Percentiles rank a stretch among this genome's conserved stretches.
phyloP scores from a whole-genome alignment of 1,140 invertebrate species.

The Drosophila ercepeae region DNA sequence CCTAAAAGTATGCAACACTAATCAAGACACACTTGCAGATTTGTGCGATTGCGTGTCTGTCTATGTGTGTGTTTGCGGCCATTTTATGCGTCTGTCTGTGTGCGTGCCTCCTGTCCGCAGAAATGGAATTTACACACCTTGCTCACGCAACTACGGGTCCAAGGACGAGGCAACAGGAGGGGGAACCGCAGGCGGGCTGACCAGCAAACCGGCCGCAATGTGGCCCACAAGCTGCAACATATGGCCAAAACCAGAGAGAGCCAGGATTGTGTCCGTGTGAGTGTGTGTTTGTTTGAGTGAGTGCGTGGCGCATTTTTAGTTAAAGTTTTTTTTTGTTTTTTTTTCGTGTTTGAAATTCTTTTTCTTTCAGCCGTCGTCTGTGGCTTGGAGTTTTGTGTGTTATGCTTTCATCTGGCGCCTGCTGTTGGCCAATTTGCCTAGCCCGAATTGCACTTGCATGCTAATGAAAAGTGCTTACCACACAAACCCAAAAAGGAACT shows the following conservation, averaged over 20 bases:
- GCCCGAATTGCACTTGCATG: conserved; percentile 48
- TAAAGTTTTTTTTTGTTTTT: conserved; percentile 13
- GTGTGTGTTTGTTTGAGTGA: conserved; percentile 8
- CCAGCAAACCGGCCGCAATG: conserved; percentile 56
- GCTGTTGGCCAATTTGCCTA: conserved; percentile 36
- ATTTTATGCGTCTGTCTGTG: conserved; percentile 16
- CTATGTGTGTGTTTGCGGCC: neutral
- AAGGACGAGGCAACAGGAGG: neutral
- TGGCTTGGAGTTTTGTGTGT: conserved; percentile 41
- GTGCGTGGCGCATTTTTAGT: conserved; percentile 37
- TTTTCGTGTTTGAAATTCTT: conserved; percentile 18
- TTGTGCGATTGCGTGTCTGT: conserved; percentile 30
- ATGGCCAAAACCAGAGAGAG: conserved; percentile 40
- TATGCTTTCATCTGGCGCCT: conserved; percentile 44
- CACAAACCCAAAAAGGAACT: conserved; percentile 8
- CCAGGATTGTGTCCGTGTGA: conserved; percentile 13
- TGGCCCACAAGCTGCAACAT: conserved; percentile 44
- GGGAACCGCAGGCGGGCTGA: conserved; percentile 32
- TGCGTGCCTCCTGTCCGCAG: conserved; percentile 30
- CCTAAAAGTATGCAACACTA: conserved; percentile 33
- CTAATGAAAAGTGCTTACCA: conserved; percentile 43
- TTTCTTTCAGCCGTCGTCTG: conserved; percentile 9
- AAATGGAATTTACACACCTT: conserved; percentile 66
- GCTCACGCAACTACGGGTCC: conserved; percentile 22
- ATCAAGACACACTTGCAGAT: conserved; percentile 18